Evolutionary conservation across 1,140 invertebrate species (phyloP).

Genomic region (Drosophila tristis): DNA sequence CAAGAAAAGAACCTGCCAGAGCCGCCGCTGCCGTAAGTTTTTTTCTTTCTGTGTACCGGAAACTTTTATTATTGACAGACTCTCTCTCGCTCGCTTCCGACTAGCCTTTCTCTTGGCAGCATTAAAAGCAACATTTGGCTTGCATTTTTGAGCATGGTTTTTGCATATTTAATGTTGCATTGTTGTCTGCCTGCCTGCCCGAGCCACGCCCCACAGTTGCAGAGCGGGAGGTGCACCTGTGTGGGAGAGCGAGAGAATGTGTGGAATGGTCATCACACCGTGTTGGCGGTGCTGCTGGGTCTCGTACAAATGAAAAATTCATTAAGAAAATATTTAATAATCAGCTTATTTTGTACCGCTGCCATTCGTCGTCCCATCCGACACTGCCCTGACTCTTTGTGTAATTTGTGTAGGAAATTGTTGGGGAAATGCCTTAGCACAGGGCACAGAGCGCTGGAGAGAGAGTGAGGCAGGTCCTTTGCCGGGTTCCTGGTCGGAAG

Average conservation of each 20-base stretch:
- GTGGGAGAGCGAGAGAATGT: neutral
- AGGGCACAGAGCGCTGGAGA: neutral
- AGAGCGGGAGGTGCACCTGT: conserved; percentile 18
- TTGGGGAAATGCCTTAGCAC: conserved; percentile 1
- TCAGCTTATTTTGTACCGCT: conserved; percentile 60
- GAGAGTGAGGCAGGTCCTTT: neutral
- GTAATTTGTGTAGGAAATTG: conserved; percentile 54
- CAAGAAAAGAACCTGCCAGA: too few species aligned
- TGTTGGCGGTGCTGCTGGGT: conserved; percentile 25
- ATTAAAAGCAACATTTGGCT: conserved; percentile 60
- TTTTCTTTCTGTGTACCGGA: conserved; percentile 13
- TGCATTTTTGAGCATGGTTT: conserved; percentile 68
- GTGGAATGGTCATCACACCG: conserved; percentile 32
- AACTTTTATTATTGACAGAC: conserved; percentile 63
- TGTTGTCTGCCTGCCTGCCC: conserved; percentile 27
- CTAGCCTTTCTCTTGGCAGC: conserved; percentile 29
- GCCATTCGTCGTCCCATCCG: neutral
- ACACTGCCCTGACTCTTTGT: neutral
- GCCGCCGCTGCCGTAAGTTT: conserved; percentile 7
- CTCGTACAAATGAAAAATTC: conserved; percentile 57
- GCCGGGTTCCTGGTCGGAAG: conserved; percentile 19
- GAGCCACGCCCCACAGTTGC: conserved; percentile 16
- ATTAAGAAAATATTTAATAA: conserved; percentile 80
- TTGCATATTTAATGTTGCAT: conserved; percentile 70
- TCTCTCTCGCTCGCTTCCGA: conserved; percentile 11